A percentile compares a stretch with the other conserved stretches of the same genome.
Conservation (phyloP, 2,797 vertebrate species). For the Luscinia megarhynchos region DNA sequence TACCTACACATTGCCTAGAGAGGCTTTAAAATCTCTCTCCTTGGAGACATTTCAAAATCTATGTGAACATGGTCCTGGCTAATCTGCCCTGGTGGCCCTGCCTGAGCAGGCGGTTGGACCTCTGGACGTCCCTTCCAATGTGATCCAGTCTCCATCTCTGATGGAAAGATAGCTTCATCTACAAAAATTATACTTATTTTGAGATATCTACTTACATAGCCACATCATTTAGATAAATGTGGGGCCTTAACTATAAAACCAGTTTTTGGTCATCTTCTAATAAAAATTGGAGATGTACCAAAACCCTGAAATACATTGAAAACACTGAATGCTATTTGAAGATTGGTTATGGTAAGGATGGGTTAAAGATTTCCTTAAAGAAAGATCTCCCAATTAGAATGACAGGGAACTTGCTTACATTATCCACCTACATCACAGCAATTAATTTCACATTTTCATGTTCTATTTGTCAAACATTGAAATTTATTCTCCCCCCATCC, state of each 20-base stretch:
- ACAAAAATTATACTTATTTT: neutral
- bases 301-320: neutral
- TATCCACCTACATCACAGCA: neutral
- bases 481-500: neutral
- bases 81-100: neutral
- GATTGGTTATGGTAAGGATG: neutral
- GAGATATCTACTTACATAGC: neutral
- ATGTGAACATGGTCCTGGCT: rapidly evolving
- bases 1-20: neutral
- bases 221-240: neutral
- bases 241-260: neutral
- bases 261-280: neutral
- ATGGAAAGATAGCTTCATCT: neutral
- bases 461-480: neutral
- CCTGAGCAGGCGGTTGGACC: neutral
- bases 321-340: neutral
- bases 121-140: neutral
- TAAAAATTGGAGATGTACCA: neutral
- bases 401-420: neutral
- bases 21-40: neutral
- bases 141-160: neutral
- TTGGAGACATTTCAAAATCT: neutral
- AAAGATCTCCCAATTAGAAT: neutral
- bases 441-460: neutral
- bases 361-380: neutral